Conservation (phyloP, 64 coral and sea anemone species). For the Montipora cactus region DNA sequence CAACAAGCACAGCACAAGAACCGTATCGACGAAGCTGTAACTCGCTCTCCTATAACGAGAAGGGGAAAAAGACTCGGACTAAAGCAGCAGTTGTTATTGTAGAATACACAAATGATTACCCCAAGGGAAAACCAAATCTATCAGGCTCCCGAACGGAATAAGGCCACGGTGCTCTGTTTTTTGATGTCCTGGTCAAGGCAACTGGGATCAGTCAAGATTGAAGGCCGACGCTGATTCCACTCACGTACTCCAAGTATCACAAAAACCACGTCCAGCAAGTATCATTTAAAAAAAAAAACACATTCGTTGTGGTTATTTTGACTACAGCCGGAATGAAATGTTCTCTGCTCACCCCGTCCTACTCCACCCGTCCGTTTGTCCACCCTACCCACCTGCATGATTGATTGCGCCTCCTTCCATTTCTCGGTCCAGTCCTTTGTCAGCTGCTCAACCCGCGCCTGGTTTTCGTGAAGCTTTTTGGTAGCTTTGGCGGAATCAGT, state of each 20-base stretch:
- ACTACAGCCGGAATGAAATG: too few species aligned
- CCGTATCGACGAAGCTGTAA: slow-evolving; percentile 83
- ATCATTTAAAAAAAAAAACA: too few species aligned
- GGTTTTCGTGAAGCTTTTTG: slow-evolving; percentile 82
- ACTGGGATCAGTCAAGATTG: too few species aligned
- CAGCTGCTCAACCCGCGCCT: slow-evolving; percentile 84
- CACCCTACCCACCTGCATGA: slow-evolving; percentile 84
- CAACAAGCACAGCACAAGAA: slow-evolving; percentile 86
- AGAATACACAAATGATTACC: background rate
- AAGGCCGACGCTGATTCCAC: too few species aligned
- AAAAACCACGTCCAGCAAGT: too few species aligned
- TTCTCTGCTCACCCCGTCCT: background rate
- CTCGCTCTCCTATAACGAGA: slow-evolving; percentile 80
- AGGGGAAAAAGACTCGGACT: background rate
- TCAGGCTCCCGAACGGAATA: background rate
- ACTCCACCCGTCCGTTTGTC: background rate
- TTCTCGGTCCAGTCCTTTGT: slow-evolving; percentile 96
- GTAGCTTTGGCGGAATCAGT: slow-evolving; percentile 72
- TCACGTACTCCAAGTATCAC: too few species aligned
- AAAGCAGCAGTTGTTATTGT: too few species aligned
- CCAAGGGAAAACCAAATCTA: background rate
- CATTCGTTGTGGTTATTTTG: too few species aligned
- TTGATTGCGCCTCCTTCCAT: slow-evolving; percentile 89
- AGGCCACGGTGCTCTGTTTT: too few species aligned
- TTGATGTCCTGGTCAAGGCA: too few species aligned